These are phyloP conservation scores for Glossophaga mutica DNA, from an alignment of 2,797 vertebrate species.

Conservation along the genomic window DNA sequence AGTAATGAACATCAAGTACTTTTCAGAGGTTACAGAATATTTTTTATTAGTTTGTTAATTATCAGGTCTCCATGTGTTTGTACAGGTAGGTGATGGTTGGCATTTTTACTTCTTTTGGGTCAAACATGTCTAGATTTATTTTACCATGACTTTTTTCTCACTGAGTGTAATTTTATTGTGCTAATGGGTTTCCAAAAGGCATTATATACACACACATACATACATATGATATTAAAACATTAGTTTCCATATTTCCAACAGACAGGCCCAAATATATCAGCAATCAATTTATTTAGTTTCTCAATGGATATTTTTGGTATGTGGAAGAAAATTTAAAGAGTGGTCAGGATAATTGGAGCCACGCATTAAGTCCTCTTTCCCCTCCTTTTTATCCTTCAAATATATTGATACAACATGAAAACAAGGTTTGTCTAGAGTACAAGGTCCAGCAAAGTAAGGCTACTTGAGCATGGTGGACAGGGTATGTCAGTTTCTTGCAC, in stretches of 20 bases:
- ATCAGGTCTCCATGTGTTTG: neutral
- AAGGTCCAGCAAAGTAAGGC: no score
- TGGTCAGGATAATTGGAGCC: neutral
- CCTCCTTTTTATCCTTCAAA: neutral
- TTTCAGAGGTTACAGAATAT: neutral
- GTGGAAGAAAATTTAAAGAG: neutral
- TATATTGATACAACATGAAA: neutral
- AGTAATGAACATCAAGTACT: neutral
- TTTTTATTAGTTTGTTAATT: neutral
- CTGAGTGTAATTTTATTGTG: neutral
- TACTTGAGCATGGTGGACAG: no score
- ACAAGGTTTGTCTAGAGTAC: neutral
- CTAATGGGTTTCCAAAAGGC: neutral
- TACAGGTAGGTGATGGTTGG: neutral
- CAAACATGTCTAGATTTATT: neutral
- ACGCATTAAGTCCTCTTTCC: neutral
- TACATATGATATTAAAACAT: neutral
- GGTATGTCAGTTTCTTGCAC: no score
- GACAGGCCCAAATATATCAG: neutral
- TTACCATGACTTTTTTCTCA: neutral
- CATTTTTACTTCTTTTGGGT: neutral
- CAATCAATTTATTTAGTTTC: neutral
- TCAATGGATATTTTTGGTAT: neutral
- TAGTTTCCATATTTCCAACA: neutral
- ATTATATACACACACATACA: neutral